A percentile compares a stretch with the other conserved stretches of the same genome.
These are phyloP conservation scores for Corbicula japonica DNA, from an alignment of 2,888 invertebrate species.

Conservation along the genomic window DNA sequence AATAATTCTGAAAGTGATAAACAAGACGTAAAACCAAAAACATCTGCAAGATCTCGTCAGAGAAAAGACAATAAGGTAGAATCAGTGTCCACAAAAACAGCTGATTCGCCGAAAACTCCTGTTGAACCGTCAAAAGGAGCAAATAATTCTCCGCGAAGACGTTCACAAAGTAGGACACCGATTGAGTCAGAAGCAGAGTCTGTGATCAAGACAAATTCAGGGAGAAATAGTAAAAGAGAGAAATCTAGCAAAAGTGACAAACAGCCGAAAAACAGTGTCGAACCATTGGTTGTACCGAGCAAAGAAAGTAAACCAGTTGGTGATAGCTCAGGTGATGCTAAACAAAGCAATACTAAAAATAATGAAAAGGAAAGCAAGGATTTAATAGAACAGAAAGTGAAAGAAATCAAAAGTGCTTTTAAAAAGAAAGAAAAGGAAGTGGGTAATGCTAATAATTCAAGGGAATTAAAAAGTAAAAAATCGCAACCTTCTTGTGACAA, in stretches of 20 bases:
- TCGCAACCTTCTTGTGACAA: slow-evolving; percentile 28
- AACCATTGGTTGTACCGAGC: slow-evolving; percentile 21
- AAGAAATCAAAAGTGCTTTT: slow-evolving; percentile 53
- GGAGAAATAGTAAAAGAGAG: slow-evolving; percentile 46
- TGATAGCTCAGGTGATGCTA: slow-evolving; percentile 40
- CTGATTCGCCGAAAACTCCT: slow-evolving; percentile 49
- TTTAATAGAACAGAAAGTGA: slow-evolving; percentile 46
- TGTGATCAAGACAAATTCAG: slow-evolving; percentile 53
- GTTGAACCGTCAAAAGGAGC: slow-evolving; percentile 42
- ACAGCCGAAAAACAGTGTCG: slow-evolving; percentile 44
- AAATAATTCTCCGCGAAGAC: slow-evolving; percentile 27
- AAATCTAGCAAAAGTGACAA: slow-evolving; percentile 55
- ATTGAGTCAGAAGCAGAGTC: slow-evolving; percentile 57
- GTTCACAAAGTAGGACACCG: slow-evolving; percentile 33
- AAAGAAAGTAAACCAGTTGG: slow-evolving; percentile 8
- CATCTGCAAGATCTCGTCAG: slow-evolving; percentile 33
- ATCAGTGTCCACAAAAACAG: slow-evolving; percentile 29
- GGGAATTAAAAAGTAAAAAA: slow-evolving; percentile 48
- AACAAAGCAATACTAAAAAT: slow-evolving; percentile 36
- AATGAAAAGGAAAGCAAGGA: slow-evolving; percentile 25
- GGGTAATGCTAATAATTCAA: slow-evolving; percentile 40
- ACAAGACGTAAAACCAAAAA: slow-evolving; percentile 27
- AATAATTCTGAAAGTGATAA: slow-evolving; percentile 31
- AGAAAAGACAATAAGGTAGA: slow-evolving; percentile 42
- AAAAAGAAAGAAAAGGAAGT: slow-evolving; percentile 46